A percentile compares a stretch with the other conserved stretches of the same genome.
Evolutionary conservation across 2,113 vertebrate genomes (phyloP).

Genomic region (Cinclus cinclus): DNA sequence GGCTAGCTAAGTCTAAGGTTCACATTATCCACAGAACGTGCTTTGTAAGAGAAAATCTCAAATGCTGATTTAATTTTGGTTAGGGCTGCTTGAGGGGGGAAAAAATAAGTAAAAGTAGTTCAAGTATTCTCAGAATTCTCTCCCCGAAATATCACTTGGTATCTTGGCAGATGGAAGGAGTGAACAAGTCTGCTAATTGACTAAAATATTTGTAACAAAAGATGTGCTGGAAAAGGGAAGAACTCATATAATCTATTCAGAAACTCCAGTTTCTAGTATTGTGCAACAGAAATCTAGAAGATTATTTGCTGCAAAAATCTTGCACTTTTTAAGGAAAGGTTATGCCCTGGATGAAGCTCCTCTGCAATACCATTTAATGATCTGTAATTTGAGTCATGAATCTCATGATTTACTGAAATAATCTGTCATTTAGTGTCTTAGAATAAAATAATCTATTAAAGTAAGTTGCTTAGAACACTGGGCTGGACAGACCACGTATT

Average conservation of each 20-base stretch:
- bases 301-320: neutral
- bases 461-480: neutral
- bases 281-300: neutral
- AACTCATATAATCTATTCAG: neutral
- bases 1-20: neutral
- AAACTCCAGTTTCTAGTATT: neutral
- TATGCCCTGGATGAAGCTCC: neutral
- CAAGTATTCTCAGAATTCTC: slow-evolving; percentile 26
- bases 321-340: neutral
- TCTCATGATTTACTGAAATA: neutral
- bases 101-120: neutral
- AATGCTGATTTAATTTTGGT: neutral
- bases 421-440: neutral
- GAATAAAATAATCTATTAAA: neutral
- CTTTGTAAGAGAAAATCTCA: neutral
- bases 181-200: slow-evolving; percentile 16
- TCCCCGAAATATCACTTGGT: neutral
- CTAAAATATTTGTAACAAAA: slow-evolving; percentile 48
- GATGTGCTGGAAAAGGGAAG: neutral
- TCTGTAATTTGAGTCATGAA: neutral
- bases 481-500: neutral
- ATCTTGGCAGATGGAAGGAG: slow-evolving; percentile 22
- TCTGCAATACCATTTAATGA: neutral
- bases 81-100: neutral
- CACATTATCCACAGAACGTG: neutral